A percentile compares a stretch with the other conserved stretches of the same genome.
phyloP scores from a whole-genome alignment of 2,113 vertebrate genomes.

The Misgurnus mizolepis region DNA sequence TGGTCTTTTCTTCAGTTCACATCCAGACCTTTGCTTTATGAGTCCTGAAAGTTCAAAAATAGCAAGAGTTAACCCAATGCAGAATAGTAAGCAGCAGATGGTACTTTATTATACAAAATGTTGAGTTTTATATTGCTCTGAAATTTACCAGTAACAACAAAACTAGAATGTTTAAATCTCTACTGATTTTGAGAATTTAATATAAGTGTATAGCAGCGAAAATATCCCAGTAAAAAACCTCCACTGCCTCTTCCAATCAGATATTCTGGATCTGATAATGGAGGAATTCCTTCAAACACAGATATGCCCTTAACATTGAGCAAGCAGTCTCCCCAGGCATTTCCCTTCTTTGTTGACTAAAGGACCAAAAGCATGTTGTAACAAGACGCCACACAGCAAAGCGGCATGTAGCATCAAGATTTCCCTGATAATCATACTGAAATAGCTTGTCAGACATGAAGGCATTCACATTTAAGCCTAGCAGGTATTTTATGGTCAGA shows the following conservation, averaged over 20 bases:
- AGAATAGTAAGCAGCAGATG: not conserved
- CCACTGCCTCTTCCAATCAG: conserved; percentile 6
- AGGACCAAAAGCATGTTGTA: conserved; percentile 49
- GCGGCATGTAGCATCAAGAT: conserved; percentile 59
- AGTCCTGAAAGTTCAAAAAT: not conserved
- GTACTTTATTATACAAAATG: too few species aligned
- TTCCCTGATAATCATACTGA: conserved; percentile 53
- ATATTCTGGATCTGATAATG: conserved; percentile 26
- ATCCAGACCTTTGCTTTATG: conserved; percentile 15
- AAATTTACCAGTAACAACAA: not conserved
- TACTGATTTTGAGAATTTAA: not conserved
- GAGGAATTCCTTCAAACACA: conserved; percentile 41
- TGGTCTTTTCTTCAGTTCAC: conserved; percentile 44
- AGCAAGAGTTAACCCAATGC: not conserved
- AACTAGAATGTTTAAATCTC: not conserved
- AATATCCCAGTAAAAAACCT: not conserved
- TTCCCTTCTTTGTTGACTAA: conserved; percentile 53
- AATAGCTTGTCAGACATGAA: conserved; percentile 60
- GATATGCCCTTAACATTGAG: conserved; percentile 42
- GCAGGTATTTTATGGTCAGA: conserved; percentile 59
- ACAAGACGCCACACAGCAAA: conserved; percentile 48
- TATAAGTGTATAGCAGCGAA: not conserved
- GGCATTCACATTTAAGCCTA: conserved; percentile 48
- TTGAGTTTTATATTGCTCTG: too few species aligned
- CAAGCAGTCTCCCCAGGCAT: conserved; percentile 51